Evolutionary conservation across 2,113 vertebrate genomes (phyloP).

Genomic region (Poicephalus gulielmi): DNA sequence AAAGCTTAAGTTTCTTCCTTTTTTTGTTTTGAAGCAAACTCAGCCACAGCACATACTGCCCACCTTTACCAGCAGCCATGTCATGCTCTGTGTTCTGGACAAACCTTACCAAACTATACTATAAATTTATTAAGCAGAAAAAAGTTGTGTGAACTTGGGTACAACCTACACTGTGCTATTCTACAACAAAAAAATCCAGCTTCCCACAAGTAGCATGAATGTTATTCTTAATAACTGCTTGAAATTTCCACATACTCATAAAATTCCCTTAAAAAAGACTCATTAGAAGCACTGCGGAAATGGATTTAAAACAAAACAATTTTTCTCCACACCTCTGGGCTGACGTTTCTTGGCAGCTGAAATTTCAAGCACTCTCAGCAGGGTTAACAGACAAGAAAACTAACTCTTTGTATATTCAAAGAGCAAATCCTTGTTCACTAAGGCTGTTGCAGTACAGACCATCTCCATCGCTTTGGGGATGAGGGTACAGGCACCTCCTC

Average conservation of each 20-base stretch:
- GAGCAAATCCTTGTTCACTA: not conserved
- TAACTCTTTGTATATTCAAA: not conserved
- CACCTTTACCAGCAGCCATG: not conserved
- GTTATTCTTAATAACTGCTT: not conserved
- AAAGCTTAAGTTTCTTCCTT: not conserved
- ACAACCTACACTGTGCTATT: not conserved
- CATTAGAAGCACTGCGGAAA: not conserved
- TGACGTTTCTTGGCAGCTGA: slow-evolving; percentile 27
- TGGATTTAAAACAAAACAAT: slow-evolving; percentile 6
- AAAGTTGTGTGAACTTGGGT: not conserved
- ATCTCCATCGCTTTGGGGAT: not conserved
- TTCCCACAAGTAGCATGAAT: not conserved
- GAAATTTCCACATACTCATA: not conserved
- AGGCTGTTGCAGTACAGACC: not conserved
- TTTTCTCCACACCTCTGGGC: slow-evolving; percentile 7
- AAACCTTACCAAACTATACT: not conserved
- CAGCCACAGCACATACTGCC: not conserved
- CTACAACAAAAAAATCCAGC: not conserved
- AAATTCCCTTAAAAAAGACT: not conserved
- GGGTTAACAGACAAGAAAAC: not conserved
- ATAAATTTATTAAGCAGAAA: not conserved
- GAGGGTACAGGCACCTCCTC: not conserved
- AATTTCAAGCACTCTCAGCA: not conserved
- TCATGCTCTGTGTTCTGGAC: not conserved
- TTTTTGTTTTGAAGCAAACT: not conserved